These are phyloP conservation scores for Cancer borealis DNA, from an alignment of 2,888 invertebrate species.

Conservation along the genomic window DNA sequence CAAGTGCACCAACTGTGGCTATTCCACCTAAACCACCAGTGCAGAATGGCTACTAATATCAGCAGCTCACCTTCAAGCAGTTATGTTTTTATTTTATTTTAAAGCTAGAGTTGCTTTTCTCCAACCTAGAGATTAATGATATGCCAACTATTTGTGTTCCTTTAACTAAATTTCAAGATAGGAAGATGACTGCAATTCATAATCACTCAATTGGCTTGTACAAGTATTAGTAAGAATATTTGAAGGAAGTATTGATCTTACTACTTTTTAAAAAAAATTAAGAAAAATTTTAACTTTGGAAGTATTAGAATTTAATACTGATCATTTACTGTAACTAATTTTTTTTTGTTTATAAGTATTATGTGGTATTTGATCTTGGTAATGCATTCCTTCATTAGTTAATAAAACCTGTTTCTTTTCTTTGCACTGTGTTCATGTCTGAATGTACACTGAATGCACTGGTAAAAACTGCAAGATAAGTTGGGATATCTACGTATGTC, in stretches of 20 bases:
- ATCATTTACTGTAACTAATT: neutral
- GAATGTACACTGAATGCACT: neutral
- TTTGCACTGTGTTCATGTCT: neutral
- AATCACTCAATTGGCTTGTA: neutral
- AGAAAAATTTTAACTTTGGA: neutral
- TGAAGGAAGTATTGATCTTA: neutral
- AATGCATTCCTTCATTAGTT: neutral
- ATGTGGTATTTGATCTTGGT: neutral
- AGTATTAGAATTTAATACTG: neutral
- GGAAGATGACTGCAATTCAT: neutral
- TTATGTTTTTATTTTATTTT: neutral
- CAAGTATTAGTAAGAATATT: neutral
- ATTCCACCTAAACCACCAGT: slow-evolving; percentile 46
- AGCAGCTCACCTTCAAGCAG: neutral
- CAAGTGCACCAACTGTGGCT: slow-evolving; percentile 72
- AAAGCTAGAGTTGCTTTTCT: neutral
- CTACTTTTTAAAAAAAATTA: neutral
- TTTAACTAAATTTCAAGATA: neutral
- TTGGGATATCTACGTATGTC: no score
- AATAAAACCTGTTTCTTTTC: neutral
- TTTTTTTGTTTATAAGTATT: neutral
- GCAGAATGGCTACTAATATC: neutral
- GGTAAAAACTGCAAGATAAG: no score
- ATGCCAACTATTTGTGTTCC: neutral
- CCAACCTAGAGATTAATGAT: neutral